Percentiles rank a stretch among this genome's conserved stretches.
These are phyloP conservation scores for Papilio aristodemus DNA, from an alignment of 1,140 invertebrate species.

Conservation along the genomic window DNA sequence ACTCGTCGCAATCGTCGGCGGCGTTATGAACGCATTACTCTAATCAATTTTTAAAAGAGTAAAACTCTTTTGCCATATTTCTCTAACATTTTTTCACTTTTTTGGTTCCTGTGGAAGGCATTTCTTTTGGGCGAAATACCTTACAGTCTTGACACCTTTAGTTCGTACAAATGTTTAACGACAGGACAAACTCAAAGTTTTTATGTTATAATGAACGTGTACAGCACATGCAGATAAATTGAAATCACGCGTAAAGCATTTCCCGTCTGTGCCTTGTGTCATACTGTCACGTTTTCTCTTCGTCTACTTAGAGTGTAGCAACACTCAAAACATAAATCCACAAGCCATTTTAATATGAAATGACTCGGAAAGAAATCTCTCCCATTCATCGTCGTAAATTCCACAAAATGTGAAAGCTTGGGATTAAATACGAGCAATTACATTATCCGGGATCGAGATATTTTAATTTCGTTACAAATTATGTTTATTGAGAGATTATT, in stretches of 20 bases:
- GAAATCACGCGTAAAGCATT: not conserved
- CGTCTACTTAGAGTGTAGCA: too few species aligned
- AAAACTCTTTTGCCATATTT: too few species aligned
- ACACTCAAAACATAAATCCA: constrained; percentile 7
- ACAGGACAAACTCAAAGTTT: too few species aligned
- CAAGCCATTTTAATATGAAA: constrained; percentile 21
- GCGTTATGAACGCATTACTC: too few species aligned
- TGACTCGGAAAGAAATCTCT: constrained; percentile 15
- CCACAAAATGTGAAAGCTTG: constrained; percentile 9
- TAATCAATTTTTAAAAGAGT: too few species aligned
- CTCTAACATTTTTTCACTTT: too few species aligned
- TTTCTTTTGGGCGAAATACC: too few species aligned
- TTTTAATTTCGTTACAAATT: not conserved
- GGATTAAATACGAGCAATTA: constrained; percentile 22
- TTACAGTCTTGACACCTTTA: too few species aligned
- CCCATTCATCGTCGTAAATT: constrained; percentile 3
- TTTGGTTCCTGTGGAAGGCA: too few species aligned
- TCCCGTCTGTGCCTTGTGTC: not conserved
- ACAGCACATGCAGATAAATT: not conserved
- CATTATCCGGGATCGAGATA: not conserved
- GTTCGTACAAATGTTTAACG: too few species aligned
- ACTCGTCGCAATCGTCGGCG: too few species aligned
- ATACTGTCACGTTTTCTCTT: not conserved
- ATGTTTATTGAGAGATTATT: not conserved
- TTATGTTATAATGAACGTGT: too few species aligned